phyloP scores from a whole-genome alignment of 2,888 invertebrate species.

The Phyllotreta cruciferae region DNA sequence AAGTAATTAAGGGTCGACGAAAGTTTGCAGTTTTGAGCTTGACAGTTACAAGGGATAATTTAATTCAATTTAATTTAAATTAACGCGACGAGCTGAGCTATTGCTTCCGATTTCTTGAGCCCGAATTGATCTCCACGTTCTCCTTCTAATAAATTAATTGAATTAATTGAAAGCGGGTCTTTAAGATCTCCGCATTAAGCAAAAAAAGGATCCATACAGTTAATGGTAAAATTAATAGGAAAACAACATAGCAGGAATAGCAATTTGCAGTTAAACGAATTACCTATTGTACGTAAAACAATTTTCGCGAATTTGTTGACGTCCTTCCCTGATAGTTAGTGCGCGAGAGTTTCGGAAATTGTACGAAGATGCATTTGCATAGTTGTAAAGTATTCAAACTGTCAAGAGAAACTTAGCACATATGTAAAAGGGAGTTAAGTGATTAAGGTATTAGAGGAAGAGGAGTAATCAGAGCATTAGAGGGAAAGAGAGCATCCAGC shows the following conservation, averaged over 20 bases:
- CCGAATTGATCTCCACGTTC: background rate
- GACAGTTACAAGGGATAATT: conserved; percentile 43
- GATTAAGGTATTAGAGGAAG: conserved; percentile 25
- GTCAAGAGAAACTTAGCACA: conserved; percentile 22
- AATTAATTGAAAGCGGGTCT: too few relatives aligned
- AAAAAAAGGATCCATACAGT: too few relatives aligned
- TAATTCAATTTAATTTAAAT: conserved; percentile 43
- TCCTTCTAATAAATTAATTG: too few relatives aligned
- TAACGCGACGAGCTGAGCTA: background rate
- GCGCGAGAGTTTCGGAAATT: conserved; percentile 5
- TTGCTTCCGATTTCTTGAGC: conserved; percentile 17
- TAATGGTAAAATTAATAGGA: too few relatives aligned
- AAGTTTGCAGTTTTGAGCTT: conserved; percentile 37
- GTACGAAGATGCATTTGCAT: conserved; percentile 23
- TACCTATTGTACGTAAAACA: too few relatives aligned
- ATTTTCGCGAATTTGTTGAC: too few relatives aligned
- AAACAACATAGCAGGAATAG: too few relatives aligned
- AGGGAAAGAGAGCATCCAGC: conserved; percentile 8
- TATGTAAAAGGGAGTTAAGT: conserved; percentile 13
- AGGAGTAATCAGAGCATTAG: conserved; percentile 23
- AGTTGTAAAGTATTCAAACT: conserved; percentile 27
- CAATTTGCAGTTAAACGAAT: too few relatives aligned
- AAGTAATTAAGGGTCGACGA: conserved; percentile 43
- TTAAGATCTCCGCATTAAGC: too few relatives aligned
- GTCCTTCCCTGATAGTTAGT: too few relatives aligned